Conservation (phyloP, 2,888 invertebrate genomes). For the Coelopa pilipes region DNA sequence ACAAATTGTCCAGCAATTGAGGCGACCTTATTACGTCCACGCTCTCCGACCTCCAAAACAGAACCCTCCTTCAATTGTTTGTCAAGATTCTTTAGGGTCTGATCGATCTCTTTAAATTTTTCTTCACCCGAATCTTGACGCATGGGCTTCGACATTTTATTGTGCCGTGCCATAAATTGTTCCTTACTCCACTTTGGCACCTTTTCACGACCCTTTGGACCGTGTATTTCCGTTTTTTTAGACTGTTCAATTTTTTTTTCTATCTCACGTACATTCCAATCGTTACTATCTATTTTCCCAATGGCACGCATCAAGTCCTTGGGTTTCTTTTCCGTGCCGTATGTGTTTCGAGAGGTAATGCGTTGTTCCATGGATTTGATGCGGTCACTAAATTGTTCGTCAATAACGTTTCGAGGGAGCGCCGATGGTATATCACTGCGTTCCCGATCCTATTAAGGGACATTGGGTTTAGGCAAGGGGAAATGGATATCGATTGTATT, state of each 20-base stretch:
- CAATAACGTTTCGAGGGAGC: slow-evolving; percentile 58
- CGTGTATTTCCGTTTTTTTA: slow-evolving; percentile 65
- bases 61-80: slow-evolving; percentile 82
- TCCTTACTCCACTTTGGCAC: slow-evolving; percentile 94
- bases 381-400: slow-evolving; percentile 67
- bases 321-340: slow-evolving; percentile 78
- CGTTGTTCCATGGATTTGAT: slow-evolving; percentile 84
- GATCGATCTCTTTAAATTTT: slow-evolving; percentile 80
- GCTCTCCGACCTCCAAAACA: slow-evolving; percentile 72
- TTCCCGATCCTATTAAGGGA: slow-evolving; percentile 63
- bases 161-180: slow-evolving; percentile 76
- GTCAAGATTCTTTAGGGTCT: slow-evolving; percentile 77
- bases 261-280: slow-evolving; percentile 92
- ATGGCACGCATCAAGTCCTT: slow-evolving; percentile 88
- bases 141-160: slow-evolving; percentile 76
- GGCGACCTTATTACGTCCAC: slow-evolving; percentile 82
- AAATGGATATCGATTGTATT: slow-evolving; percentile 46
- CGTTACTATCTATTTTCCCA: slow-evolving; percentile 87
- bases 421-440: slow-evolving; percentile 65
- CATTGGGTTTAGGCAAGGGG: slow-evolving; percentile 37
- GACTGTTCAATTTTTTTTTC: slow-evolving; percentile 84
- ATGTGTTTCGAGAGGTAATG: slow-evolving; percentile 71
- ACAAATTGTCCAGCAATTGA: slow-evolving; percentile 84
- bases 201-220: slow-evolving; percentile 72
- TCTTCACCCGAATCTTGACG: slow-evolving; percentile 70